These are phyloP conservation scores for Dryas iulia DNA, from an alignment of 1,140 invertebrate genomes.

Conservation along the genomic window DNA sequence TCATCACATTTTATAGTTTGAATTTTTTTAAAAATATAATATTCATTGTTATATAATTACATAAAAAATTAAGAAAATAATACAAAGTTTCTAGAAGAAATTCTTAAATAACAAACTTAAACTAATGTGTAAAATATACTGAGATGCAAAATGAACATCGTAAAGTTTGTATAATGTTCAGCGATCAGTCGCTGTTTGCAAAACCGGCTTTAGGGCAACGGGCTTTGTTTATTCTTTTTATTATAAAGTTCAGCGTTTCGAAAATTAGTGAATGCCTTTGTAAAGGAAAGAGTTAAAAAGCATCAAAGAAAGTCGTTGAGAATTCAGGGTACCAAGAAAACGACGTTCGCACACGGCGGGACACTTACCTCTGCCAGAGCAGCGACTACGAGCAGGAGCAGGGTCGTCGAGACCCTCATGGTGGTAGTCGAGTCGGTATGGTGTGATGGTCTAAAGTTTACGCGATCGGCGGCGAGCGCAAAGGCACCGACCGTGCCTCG, in stretches of 20 bases:
- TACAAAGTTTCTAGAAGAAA: neutral
- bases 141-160: constrained; percentile 15
- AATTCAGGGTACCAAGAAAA: neutral
- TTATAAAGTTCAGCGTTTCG: constrained; percentile 28
- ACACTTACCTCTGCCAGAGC: constrained; percentile 54
- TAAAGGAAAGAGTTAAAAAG: constrained; percentile 11
- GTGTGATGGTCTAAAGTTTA: constrained; percentile 54
- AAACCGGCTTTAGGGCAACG: constrained; percentile 45
- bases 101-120: neutral
- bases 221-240: constrained; percentile 30
- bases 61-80: neutral
- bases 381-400: constrained; percentile 47
- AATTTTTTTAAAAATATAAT: neutral
- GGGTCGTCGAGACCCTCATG: constrained; percentile 59
- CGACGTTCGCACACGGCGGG: constrained; percentile 34
- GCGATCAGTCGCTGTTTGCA: constrained; percentile 36
- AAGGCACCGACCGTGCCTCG: constrained; percentile 61
- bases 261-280: constrained; percentile 22
- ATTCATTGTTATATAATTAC: neutral
- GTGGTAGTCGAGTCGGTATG: constrained; percentile 45
- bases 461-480: constrained; percentile 49
- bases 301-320: neutral
- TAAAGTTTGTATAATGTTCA: constrained; percentile 42
- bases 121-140: constrained; percentile 5
- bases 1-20: neutral